phyloP scores from a whole-genome alignment of 2,888 invertebrate genomes.

The Fragum whitleyi region DNA sequence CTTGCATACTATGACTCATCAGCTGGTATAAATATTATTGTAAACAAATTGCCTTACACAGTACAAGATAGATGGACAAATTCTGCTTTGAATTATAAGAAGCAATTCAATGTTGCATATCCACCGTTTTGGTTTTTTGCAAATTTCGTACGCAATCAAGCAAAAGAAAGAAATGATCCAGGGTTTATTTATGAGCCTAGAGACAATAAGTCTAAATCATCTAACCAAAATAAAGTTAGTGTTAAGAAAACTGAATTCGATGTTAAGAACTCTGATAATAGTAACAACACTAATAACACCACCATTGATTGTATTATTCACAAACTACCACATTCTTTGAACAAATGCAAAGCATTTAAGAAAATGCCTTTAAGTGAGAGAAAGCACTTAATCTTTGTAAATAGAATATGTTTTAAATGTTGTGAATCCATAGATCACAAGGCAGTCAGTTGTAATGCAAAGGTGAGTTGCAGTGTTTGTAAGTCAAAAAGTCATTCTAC shows the following conservation, averaged over 20 bases:
- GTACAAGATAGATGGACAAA: conserved; percentile 53
- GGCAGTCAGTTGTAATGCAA: conserved; percentile 13
- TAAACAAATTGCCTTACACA: conserved; percentile 48
- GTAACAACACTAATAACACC: background rate
- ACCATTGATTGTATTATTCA: background rate
- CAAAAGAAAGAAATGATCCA: conserved; percentile 56
- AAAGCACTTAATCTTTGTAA: conserved; percentile 8
- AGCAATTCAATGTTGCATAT: conserved; percentile 20
- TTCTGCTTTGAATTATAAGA: conserved; percentile 48
- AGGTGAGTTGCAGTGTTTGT: conserved; percentile 21
- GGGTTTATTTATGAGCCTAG: conserved; percentile 24
- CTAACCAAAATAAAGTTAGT: background rate
- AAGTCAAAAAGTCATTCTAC: conserved; percentile 25
- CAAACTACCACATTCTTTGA: conserved; percentile 26
- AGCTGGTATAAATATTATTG: background rate
- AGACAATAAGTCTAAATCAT: background rate
- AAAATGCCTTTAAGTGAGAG: conserved; percentile 25
- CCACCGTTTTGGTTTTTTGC: conserved; percentile 49
- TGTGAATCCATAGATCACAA: conserved; percentile 21
- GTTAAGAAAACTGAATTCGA: conserved; percentile 20
- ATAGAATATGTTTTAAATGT: conserved; percentile 33
- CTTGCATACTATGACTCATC: conserved; percentile 5
- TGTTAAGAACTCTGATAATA: background rate
- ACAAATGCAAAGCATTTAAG: conserved; percentile 33
- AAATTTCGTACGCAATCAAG: conserved; percentile 35